Evolutionary conservation across 2,888 invertebrate species (phyloP), one percentile per base, ranked within the genome.

Genomic region (Notodonta ziczac): DNA sequence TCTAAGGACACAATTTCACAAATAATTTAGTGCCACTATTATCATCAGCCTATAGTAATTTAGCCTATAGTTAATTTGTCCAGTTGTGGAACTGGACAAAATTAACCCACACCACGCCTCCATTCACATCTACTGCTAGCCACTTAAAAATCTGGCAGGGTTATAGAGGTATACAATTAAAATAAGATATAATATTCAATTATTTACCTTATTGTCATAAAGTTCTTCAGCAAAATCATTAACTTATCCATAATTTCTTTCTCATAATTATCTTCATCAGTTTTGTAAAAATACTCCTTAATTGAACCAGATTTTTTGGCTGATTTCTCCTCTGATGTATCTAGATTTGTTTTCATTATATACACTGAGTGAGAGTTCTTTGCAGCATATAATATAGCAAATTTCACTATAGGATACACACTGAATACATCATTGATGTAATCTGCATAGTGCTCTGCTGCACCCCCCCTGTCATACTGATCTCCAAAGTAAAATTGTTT

Each of bases 401-500:
- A 83, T 60, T 88, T 91, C 0, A 88, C 72, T 0, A 87, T 73
- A 0, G 93, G 92, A 56, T 88, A 93, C 60, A 83, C 85, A 50
- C 77, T 77, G 12, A 85, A 78, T 32, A 90, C 71, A 64, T 93
- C 92, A 67, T 88, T 85, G 0, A 88, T 76, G 60, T 89, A 91
- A 59, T 86, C 81, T 2, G 81, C 71, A 51, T 86, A 90, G 16
- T 75, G 83, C 54, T 84, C 72, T 0, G 75, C 52, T 0, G 73
- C 32, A 32, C 77, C 72, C 3, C 71, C 65, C 55, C 39, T 50
- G 13, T n/a, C 44, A 3, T 70, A 66, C 9, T 77, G 71, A 13
- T 75, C 70, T 2, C 79, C 79, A 65, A 92, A 87, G 65, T 93
- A 93, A 70, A 86, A 87, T 4, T 85, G 80, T 66, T 86, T 89